Base-by-base conservation (phyloP, 2,888 invertebrate genomes). In the Ypsolopha sequella region DNA sequence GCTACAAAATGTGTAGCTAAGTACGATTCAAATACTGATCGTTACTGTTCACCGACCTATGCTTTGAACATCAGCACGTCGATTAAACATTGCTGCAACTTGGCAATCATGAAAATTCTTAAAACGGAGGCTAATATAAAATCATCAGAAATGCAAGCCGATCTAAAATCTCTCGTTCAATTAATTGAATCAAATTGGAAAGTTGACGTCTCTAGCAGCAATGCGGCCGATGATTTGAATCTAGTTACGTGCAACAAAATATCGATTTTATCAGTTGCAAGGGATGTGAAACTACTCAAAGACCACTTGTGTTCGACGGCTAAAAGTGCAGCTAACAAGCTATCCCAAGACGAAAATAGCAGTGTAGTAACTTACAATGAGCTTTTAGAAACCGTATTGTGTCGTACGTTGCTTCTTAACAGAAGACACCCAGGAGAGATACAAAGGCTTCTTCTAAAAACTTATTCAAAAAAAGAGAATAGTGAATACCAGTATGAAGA, bases 1-100 rank as follows among this genome's bases (percentile, higher is more conserved):
- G 60, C 60, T 41, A 56, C 56, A 8, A 55, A 57, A 57, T 14
- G 54, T 41, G 24, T 56, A 33, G 58, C 54, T 41, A 57, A 58
- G 11, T 61, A 59, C 56, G 54, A 60, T 51, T 11, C 7, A 11
- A 53, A 52, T 47, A 57, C 54, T 57, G 57, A 60, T 49, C 55
- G 54, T 13, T 62, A 51, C 57, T 57, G 57, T n/a, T 36, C 61
- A 45, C 60, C 60, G 53, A 60, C 59, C 7, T 65, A 55, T 38
- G 62, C 59, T 24, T 63, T 63, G 58, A 65, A 62, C 51, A 51
- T 65, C 13, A 53, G 55, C 9, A 64, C 63, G 4, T 53, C 52
- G 11, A 36, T 64, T 10, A 66, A 64, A 55, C 62, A 65, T 47
- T 64, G 63, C 51, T 64, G 65, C 34, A 61, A 59, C 55, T 58